Percentiles rank a stretch among this genome's conserved stretches.
Conservation (phyloP, 2,113 vertebrate species). For the Pipra filicauda region DNA sequence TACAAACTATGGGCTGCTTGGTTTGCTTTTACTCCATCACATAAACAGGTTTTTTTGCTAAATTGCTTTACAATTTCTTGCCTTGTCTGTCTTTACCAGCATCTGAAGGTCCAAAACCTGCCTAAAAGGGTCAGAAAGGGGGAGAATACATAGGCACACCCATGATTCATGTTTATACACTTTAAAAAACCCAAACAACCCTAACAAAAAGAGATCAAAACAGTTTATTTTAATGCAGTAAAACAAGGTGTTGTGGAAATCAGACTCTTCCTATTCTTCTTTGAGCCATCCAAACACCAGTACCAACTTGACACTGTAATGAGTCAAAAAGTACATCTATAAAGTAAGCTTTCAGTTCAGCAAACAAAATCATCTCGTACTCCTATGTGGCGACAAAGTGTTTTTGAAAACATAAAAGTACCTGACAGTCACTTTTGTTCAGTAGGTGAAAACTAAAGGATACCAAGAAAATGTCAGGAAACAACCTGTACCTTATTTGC, state of each 20-base stretch:
- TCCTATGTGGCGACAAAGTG: neutral
- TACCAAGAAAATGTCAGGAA: neutral
- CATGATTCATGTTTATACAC: neutral
- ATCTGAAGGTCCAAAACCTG: neutral
- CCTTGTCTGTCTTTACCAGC: neutral
- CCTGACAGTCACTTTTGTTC: slow-evolving; percentile 9
- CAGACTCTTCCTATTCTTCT: slow-evolving; percentile 9
- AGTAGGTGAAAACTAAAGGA: neutral
- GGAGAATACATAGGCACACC: neutral
- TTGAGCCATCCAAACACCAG: slow-evolving; percentile 24
- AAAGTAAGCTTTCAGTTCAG: slow-evolving; percentile 18
- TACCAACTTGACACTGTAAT: slow-evolving; percentile 33
- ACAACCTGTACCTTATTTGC: neutral
- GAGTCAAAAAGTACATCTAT: slow-evolving; percentile 15
- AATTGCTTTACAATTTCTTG: neutral
- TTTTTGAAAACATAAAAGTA: neutral
- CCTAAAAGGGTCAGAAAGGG: slow-evolving; percentile 17
- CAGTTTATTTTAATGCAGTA: slow-evolving; percentile 26
- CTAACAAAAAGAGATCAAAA: slow-evolving; percentile 3
- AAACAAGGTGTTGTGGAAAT: slow-evolving; percentile 14
- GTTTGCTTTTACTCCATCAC: neutral
- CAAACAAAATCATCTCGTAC: neutral
- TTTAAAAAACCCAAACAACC: neutral
- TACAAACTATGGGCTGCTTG: neutral
- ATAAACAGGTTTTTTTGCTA: neutral